A percentile compares a stretch with the other conserved stretches of the same genome.
These are phyloP conservation scores for Drosophila prostipennis DNA, from an alignment of 2,888 invertebrate species.

Conservation along the genomic window DNA sequence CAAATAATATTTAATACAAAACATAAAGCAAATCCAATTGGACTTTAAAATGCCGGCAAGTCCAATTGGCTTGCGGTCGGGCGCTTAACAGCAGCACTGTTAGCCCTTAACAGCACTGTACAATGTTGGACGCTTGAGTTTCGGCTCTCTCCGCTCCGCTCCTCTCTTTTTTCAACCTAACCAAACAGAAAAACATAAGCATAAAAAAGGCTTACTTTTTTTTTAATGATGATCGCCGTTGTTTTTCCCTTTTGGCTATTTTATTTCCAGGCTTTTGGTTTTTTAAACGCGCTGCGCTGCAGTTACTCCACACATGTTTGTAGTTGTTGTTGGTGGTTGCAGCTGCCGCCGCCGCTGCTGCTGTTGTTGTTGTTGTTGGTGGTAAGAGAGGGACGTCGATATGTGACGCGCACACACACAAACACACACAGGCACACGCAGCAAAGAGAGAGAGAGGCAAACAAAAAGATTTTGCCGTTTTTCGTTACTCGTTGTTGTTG, in stretches of 20 bases:
- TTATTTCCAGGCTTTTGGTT: constrained; percentile 7
- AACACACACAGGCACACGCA: constrained; percentile 20
- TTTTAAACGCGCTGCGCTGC: constrained; percentile 3
- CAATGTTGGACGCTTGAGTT: constrained; percentile 49
- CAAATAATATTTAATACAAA: too few species aligned
- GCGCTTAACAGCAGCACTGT: constrained; percentile 36
- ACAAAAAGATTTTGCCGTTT: constrained; percentile 6
- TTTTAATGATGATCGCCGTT: constrained; percentile 19
- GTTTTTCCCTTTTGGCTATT: constrained; percentile 10
- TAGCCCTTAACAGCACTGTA: constrained; percentile 30
- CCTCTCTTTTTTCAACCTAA: constrained; percentile 60
- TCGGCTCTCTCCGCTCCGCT: constrained; percentile 6
- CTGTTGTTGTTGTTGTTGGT: constrained; percentile 26
- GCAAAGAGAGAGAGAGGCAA: constrained; percentile 4
- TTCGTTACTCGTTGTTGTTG: constrained; percentile 27
- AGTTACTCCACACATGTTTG: constrained; percentile 12
- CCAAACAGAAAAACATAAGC: constrained; percentile 69
- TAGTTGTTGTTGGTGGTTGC: constrained; percentile 33
- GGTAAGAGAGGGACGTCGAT: constrained; percentile 29
- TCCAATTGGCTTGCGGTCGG: constrained; percentile 23
- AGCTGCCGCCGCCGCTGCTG: constrained; percentile 33
- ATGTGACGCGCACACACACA: constrained; percentile 31
- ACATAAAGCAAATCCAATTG: constrained; percentile 8
- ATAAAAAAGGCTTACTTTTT: constrained; percentile 42
- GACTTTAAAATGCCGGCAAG: constrained; percentile 41